Evolutionary conservation across 1,140 invertebrate species (phyloP), one percentile per base, ranked within the genome.

Genomic region (Gryllus bimaculatus): DNA sequence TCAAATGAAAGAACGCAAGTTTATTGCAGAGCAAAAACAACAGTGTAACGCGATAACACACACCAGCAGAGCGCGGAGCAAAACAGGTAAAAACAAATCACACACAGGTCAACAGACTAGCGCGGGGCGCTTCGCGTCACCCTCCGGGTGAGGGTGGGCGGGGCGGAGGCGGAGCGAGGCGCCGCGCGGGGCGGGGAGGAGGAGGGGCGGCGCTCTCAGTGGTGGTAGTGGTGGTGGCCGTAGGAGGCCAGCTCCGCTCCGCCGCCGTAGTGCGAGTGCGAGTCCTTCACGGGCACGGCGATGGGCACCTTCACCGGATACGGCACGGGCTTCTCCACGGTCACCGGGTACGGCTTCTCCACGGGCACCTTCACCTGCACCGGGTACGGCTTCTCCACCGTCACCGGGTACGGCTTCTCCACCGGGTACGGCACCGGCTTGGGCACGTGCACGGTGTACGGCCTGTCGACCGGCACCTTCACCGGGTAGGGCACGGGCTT

Each of bases 381-480:
- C 8, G 79, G 26, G 66, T 80, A 80, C 8, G 80, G 80, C 76
- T 78, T 80, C 18, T 78, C 77, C 1, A 77, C 79, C n/a, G 80
- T 12, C 73, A 92, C 89, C 78, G 88, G 88, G 47, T 93, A 89
- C 81, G 91, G 90, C 76, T 93, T 90, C 47, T 92, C 92, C 84
- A 92, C 93, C 86, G 94, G 93, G 18, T 75, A 78, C 5, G 78
- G 79, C 84, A 92, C 92, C 74, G 91, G 92, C 82, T 92, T 93
- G 48, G 77, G 76, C 47, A 91, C 89, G 83, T 90, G 89, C 74
- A 91, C 90, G 49, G 90, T 90, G 48, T 89, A 87, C 8, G 91
- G 91, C 79, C 90, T 88, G 81, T 92, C 90, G 10, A 92, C 91
- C 10, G 88, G 89, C 10, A 93, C 90, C 84, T 93, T 91, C 2